Evolutionary conservation across 2,888 invertebrate species (phyloP).

Genomic region (Baronia brevicornis): DNA sequence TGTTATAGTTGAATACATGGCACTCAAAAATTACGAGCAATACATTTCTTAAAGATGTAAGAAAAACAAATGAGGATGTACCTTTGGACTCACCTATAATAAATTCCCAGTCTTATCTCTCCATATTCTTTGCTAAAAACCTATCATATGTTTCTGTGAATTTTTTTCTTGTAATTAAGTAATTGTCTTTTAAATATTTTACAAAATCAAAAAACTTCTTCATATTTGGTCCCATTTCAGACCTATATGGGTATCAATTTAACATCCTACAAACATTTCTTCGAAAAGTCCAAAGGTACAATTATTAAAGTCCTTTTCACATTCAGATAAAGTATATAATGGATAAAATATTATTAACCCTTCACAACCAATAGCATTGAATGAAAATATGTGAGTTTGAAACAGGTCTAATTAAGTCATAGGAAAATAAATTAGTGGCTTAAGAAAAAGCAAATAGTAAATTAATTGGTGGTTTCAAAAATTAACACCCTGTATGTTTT

Average conservation of each 20-base stretch:
- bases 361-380: constrained; percentile 13
- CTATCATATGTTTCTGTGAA: constrained; percentile 12
- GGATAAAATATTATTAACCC: constrained; percentile 8
- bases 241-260: constrained; percentile 20
- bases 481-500: constrained; percentile 10
- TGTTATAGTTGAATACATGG: constrained; percentile 15
- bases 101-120: constrained; percentile 28
- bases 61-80: constrained; percentile 18
- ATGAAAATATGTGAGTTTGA: constrained; percentile 1
- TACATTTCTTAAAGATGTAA: constrained; percentile 11
- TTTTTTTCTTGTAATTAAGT: constrained; percentile 16
- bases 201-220: constrained; percentile 12
- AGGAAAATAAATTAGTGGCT: constrained; percentile 1
- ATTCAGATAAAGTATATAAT: constrained; percentile 1
- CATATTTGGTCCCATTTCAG: constrained; percentile 28
- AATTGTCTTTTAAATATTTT: constrained; percentile 14
- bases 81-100: constrained; percentile 22
- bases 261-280: constrained; percentile 3
- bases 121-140: constrained; percentile 21
- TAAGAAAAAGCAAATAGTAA: constrained; percentile 3
- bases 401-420: not conserved
- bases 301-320: not conserved
- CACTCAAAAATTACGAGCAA: constrained; percentile 17
- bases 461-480: constrained; percentile 11
- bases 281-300: constrained; percentile 24